phyloP scores from a whole-genome alignment of 2,888 invertebrate genomes.

The Choristoneura rosaceana region DNA sequence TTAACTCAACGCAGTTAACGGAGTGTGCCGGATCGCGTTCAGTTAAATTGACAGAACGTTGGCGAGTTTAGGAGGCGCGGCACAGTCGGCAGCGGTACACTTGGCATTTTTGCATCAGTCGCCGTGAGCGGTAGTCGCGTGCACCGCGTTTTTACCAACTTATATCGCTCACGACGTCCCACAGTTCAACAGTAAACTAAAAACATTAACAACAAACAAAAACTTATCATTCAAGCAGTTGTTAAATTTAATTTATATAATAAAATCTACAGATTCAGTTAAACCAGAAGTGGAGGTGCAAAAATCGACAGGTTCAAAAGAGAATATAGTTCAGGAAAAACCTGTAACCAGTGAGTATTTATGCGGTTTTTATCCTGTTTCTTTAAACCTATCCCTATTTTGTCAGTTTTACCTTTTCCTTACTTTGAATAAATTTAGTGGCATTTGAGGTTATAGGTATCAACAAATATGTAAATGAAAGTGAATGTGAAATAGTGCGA shows the following conservation, averaged over 20 bases:
- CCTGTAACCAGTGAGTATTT: slow-evolving; percentile 80
- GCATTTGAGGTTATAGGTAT: slow-evolving; percentile 56
- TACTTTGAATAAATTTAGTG: slow-evolving; percentile 61
- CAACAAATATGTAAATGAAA: slow-evolving; percentile 54
- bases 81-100: slow-evolving; percentile 41
- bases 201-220: slow-evolving; percentile 42
- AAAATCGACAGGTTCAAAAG: slow-evolving; percentile 73
- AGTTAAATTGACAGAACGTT: slow-evolving; percentile 70
- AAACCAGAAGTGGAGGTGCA: slow-evolving; percentile 80
- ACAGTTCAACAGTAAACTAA: slow-evolving; percentile 30
- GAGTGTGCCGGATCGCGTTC: slow-evolving; percentile 67
- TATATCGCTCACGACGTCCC: slow-evolving; percentile 21
- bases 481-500: slow-evolving; percentile 57
- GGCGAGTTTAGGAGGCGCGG: slow-evolving; percentile 43
- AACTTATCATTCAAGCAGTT: slow-evolving; percentile 54
- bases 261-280: slow-evolving; percentile 81
- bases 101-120: slow-evolving; percentile 60
- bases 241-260: slow-evolving; percentile 71
- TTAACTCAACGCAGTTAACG: slow-evolving; percentile 31
- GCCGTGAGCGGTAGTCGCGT: slow-evolving; percentile 52
- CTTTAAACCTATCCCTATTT: slow-evolving; percentile 58
- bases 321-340: slow-evolving; percentile 75
- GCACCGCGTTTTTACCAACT: slow-evolving; percentile 20
- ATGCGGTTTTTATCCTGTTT: slow-evolving; percentile 58
- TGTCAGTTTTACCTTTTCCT: slow-evolving; percentile 53